Base-by-base conservation (phyloP, 2,113 vertebrate species). In the Mirza zaza region DNA sequence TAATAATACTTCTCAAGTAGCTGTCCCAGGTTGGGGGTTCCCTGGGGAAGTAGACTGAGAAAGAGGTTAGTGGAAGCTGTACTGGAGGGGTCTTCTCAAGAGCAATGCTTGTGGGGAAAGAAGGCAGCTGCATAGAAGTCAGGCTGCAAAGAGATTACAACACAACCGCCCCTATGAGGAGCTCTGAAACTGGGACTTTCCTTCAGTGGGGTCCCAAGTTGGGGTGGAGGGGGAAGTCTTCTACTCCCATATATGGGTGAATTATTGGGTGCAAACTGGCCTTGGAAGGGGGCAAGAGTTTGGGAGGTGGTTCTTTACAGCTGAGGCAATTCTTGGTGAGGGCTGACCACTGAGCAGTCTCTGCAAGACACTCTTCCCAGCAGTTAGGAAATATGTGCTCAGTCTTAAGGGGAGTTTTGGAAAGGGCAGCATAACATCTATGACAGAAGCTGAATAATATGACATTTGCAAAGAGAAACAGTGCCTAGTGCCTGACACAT, bases 31-130 rank as follows among this genome's bases (percentile, higher is more conserved):
- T 89, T 85, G 59, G 21, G n/a, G 10, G 3, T 42, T 89, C 25
- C 29, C 45, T 0, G 0, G 0, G 17, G 27, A 57, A 83, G 10
- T 11, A 23, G 42, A 21, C 14, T 63, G 61, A 57, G 21, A 55
- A 20, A 65, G 42, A 50, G 6, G 15, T 18, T 34, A 23, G 21
- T 67, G 20, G 21, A 36, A 93, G 52, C n/a, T 70, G 87, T 73
- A 18, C n/a, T 65, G n/a, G 48, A 59, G 29, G 36, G 29, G 0
- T 42, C 8, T 79, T 95, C n/a, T 81, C 42, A 55, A 21, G 27
- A 61, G 15, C 6, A 48, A 13, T 13, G 14, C 2, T 15, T 39
- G 9, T 9, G 5, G 76, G 34, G 42, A 75, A 85, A 32, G 50
- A 61, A 39, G 32, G 27, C 10, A 87, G 6, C 12, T 90, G 29